Conservation (phyloP, 2,888 invertebrate species). For the Mesoligia furuncula region DNA sequence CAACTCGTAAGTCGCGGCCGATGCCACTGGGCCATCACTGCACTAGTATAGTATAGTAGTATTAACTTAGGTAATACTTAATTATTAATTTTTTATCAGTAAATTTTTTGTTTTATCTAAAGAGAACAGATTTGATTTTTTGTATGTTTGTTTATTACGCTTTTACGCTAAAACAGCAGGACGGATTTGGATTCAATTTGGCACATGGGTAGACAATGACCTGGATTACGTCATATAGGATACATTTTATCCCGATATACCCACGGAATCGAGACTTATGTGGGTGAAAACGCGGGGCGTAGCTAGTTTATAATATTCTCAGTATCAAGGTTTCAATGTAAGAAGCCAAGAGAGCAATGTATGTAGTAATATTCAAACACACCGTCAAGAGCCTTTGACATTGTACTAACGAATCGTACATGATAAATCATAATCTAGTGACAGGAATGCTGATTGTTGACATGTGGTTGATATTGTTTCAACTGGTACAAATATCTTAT, state of each 20-base stretch:
- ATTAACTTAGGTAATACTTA: no score
- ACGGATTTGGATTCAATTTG: not conserved
- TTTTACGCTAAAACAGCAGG: not conserved
- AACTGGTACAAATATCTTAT: not conserved
- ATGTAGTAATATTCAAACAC: not conserved
- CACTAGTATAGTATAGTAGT: no score
- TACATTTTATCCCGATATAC: not conserved
- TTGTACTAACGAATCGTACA: not conserved
- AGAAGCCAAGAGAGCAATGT: not conserved
- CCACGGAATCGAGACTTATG: not conserved
- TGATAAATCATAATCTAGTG: conserved; percentile 1
- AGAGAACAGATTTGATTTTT: not conserved
- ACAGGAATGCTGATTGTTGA: conserved; percentile 11
- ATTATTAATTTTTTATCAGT: not conserved
- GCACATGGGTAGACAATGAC: not conserved
- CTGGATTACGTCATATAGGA: not conserved
- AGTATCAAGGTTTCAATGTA: not conserved
- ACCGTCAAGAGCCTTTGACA: not conserved
- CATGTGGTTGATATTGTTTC: not conserved
- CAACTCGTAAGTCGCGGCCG: no score
- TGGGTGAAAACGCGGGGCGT: not conserved
- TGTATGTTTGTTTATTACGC: not conserved
- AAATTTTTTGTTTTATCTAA: not conserved
- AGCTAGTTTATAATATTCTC: no score
- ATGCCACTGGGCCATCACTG: no score